Evolutionary conservation across 2,113 vertebrate species (phyloP).

Genomic region (Oriolus oriolus): DNA sequence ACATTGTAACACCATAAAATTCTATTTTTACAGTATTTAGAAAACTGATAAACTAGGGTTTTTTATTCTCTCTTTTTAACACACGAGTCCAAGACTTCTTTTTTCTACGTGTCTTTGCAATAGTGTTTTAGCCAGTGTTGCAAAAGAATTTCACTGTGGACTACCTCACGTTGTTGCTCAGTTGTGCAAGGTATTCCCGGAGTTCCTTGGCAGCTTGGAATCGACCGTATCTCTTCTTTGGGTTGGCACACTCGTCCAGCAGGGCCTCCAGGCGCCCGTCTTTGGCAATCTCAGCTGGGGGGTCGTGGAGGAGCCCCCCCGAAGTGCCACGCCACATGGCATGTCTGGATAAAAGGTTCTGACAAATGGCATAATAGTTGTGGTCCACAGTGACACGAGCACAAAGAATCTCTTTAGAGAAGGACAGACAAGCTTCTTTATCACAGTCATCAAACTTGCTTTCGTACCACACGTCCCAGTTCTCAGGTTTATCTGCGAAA

Average conservation of each 20-base stretch:
- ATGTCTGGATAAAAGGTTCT: slow-evolving; percentile 93
- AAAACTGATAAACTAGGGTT: slow-evolving; percentile 6
- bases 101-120: slow-evolving; percentile 28
- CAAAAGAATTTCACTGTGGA: neutral
- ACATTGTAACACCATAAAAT: slow-evolving; percentile 42
- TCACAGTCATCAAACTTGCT: slow-evolving; percentile 98
- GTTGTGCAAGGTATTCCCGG: slow-evolving; percentile 89
- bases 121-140: slow-evolving; percentile 44
- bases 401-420: slow-evolving; percentile 96
- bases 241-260: slow-evolving; percentile 94
- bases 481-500: slow-evolving; percentile 92
- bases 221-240: slow-evolving; percentile 89
- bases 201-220: slow-evolving; percentile 93
- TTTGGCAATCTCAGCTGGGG: slow-evolving; percentile 88
- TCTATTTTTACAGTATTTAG: slow-evolving; percentile 50
- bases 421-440: slow-evolving; percentile 95
- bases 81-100: slow-evolving; percentile 13
- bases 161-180: slow-evolving; percentile 89
- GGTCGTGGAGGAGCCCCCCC: slow-evolving; percentile 93
- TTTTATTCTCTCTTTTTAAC: slow-evolving; percentile 26
- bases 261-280: slow-evolving; percentile 89
- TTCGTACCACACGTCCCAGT: slow-evolving; percentile 96
- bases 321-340: slow-evolving; percentile 95
- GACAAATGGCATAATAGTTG: slow-evolving; percentile 98
- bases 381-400: slow-evolving; percentile 94